Evolutionary conservation across 2,113 vertebrate species (phyloP).

Genomic region (Miniopterus natalensis): DNA sequence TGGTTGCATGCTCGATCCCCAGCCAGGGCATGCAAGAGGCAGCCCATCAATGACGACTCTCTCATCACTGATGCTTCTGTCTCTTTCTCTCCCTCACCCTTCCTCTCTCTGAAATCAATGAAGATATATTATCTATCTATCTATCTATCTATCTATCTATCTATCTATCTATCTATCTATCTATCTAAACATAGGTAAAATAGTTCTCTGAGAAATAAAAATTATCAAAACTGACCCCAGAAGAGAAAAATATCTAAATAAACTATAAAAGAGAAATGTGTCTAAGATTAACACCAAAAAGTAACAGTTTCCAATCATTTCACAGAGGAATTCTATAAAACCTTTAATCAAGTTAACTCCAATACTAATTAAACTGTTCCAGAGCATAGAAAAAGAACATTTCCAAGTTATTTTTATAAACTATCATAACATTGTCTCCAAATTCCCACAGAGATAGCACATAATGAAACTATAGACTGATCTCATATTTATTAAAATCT

Average conservation of each 20-base stretch:
- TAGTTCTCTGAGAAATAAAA: conserved; percentile 39
- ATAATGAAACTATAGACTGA: background rate
- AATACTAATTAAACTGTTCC: conserved; percentile 31
- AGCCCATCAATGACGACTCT: too few species aligned
- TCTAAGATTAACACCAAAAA: background rate
- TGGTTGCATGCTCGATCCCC: too few species aligned
- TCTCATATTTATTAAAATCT: conserved; percentile 41
- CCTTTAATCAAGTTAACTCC: background rate
- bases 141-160: too few species aligned
- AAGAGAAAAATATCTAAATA: conserved; percentile 13
- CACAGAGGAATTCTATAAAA: conserved; percentile 31
- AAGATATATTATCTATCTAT: too few species aligned
- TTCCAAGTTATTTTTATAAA: conserved; percentile 48
- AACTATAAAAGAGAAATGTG: background rate
- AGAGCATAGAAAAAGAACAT: background rate
- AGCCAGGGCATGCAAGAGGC: too few species aligned
- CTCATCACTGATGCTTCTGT: too few species aligned
- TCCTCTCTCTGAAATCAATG: too few species aligned
- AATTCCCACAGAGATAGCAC: conserved; percentile 10
- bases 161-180: too few species aligned
- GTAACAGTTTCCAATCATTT: background rate
- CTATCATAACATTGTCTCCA: background rate
- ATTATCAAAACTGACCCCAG: conserved; percentile 14
- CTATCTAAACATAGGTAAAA: background rate
- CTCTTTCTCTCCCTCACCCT: too few species aligned